Evolutionary conservation across 2,113 vertebrate species (phyloP), one percentile per base, ranked within the genome.

Genomic region (Blennius ocellaris): DNA sequence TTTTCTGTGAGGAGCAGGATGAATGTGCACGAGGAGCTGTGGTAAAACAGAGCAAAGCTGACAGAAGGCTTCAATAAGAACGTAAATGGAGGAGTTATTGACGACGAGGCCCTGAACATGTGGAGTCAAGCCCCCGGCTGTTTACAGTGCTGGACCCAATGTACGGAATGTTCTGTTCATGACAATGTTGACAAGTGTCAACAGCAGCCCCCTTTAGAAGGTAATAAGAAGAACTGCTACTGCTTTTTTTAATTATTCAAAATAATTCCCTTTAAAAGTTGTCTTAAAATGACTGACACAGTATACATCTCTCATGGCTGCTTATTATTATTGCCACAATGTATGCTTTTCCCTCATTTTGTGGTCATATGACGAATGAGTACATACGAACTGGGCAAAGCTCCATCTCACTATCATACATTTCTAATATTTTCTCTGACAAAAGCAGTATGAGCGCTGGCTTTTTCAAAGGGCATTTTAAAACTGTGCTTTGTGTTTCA

Each of bases 1-100:
- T 82, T 85, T 56, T 69, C 76, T 75, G 77, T 86, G 73, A 80
- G 41, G 41, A 47, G 76, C 40, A 64, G 76, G 75, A 83, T 72
- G 43, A 78, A 81, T 81, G 73, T 62, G 45, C 53, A 54, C 39
- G 30, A 76, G 5, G n/a, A 63, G 44, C 78, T 62, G 17, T 43
- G 57, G 65, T 58, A 64, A 78, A 69, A 53, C 0, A 56, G 6
- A 41, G 65, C 7, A 56, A 60, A 36, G 38, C 60, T 44, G 57
- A 69, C 40, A 61, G 51, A 51, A 21, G 64, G 12, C 16, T 60
- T 37, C 54, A 59, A 69, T 59, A 69, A 83, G 41, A 69, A 21
- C 15, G 11, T 40, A 12, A 57, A 59, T 62, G 43, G 36, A 52
- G 16, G 44, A 39, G 14, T 82, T 45, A 40, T 50, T 44, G 58